These are phyloP conservation scores for Aurelia coerulea DNA, from an alignment of 30 jellyfish, hydroid and myxozoan species.

Conservation along the genomic window DNA sequence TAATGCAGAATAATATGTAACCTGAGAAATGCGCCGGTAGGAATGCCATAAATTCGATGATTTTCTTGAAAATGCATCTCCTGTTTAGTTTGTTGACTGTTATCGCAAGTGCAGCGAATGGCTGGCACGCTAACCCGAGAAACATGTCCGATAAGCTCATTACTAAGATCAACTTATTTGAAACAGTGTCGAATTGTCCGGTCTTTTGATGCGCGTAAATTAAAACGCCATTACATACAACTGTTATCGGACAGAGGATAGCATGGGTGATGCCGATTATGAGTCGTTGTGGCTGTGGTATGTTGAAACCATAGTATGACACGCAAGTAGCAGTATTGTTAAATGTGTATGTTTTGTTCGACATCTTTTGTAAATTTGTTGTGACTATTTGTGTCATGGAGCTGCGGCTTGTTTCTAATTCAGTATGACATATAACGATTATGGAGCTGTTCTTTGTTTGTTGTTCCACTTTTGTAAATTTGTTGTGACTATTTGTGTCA, in stretches of 20 bases:
- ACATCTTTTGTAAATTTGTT: no score
- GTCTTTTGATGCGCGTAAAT: slow-evolving; percentile 21
- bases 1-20: slow-evolving; percentile 34
- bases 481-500: no score
- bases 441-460: neutral
- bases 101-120: slow-evolving; percentile 8
- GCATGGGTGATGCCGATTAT: no score
- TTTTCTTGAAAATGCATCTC: slow-evolving; percentile 12
- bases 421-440: no score
- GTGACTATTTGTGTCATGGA: no score
- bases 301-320: no score
- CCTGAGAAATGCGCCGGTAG: slow-evolving; percentile 8
- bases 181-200: slow-evolving; percentile 19
- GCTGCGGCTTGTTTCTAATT: no score
- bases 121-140: slow-evolving; percentile 4
- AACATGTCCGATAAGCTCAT: slow-evolving; percentile 19
- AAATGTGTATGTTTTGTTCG: neutral
- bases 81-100: neutral
- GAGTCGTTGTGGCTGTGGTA: no score
- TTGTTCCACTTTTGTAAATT: neutral
- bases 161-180: slow-evolving; percentile 20
- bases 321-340: no score
- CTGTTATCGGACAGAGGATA: no score
- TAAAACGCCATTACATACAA: neutral
- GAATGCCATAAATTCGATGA: slow-evolving; percentile 6